Base-by-base conservation (phyloP, 2,888 invertebrate species). In the Ornithoptera priamus region DNA sequence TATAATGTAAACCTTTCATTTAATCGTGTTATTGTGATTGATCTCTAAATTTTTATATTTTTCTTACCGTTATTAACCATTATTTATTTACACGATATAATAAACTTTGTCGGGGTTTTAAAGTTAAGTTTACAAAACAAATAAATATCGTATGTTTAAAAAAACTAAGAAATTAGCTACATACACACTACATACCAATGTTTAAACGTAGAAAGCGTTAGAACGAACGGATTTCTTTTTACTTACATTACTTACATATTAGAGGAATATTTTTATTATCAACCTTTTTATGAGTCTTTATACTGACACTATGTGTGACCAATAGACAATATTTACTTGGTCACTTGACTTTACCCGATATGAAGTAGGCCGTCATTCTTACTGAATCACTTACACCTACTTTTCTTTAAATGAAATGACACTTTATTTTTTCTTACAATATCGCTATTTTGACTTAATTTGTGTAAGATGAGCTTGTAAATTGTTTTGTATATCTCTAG, bases 361-460 rank as follows among this genome's bases (percentile, higher is more conserved):
- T 80, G 85, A 92, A 90, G 89, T 91, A 81, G 91, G 85, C 82
- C 91, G 86, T 81, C 85, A 86, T 85, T 81, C 85, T 86, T 82
- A 84, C 84, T 85, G 68, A 65, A 81, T 87, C 87, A 88, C 86
- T 87, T 86, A 88, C 86, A 87, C 83, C 82, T 78, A 77, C 75
- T 81, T 81, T 84, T 81, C 79, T 82, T 78, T 12, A 3, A 22
- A 58, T 4, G 10, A 57, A 57, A 57, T 58, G 22, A 58, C n/a
- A 24, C 57, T 22, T 7, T 12, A 22, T 58, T 53, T 53, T 53
- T 53, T 46, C 46, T n/a, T 53, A 12, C 53, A 15, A 17, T 50
- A 42, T 42, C 1, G 6, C 17, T 5, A 50, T 18, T 18, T 5
- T 50, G 5, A 50, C 5, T 50, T n/a, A n/a, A n/a, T 8, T n/a